These are phyloP conservation scores for Timandra comae DNA, from an alignment of 2,888 invertebrate species.

Conservation along the genomic window DNA sequence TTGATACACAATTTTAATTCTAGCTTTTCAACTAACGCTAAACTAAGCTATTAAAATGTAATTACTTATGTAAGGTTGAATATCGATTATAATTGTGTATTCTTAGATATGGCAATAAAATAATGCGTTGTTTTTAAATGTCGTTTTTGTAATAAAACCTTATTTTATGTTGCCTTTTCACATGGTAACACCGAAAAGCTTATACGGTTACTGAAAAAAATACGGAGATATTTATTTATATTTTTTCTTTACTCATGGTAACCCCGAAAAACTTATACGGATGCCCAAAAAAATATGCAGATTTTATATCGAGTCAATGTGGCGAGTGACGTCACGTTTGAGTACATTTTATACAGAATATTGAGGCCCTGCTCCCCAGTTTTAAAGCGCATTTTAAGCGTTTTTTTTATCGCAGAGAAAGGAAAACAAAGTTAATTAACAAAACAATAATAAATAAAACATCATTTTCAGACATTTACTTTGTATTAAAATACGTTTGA, in stretches of 20 bases:
- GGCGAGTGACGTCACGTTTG: too few relatives aligned
- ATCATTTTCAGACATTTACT: constrained; percentile 12
- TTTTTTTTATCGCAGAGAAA: constrained; percentile 11
- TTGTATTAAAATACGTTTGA: constrained; percentile 18
- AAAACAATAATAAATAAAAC: constrained; percentile 14
- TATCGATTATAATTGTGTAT: constrained; percentile 71
- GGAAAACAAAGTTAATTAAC: constrained; percentile 1
- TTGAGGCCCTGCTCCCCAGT: too few relatives aligned
- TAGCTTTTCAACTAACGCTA: constrained; percentile 24
- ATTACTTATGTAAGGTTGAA: constrained; percentile 34
- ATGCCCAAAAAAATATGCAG: too few relatives aligned
- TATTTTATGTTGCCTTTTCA: too few relatives aligned
- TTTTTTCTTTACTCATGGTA: too few relatives aligned
- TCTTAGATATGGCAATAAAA: constrained; percentile 69
- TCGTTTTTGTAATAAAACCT: constrained; percentile 28
- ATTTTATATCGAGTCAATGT: too few relatives aligned
- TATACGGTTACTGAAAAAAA: too few relatives aligned
- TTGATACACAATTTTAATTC: constrained; percentile 72
- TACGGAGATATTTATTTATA: too few relatives aligned
- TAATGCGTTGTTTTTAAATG: constrained; percentile 53
- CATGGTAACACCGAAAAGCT: too few relatives aligned
- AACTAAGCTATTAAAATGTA: constrained; percentile 10
- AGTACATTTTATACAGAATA: too few relatives aligned
- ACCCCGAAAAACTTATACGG: too few relatives aligned
- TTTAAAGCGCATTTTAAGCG: too few relatives aligned